Base-by-base conservation (phyloP, 1,140 invertebrate species). In the Formica selysi region DNA sequence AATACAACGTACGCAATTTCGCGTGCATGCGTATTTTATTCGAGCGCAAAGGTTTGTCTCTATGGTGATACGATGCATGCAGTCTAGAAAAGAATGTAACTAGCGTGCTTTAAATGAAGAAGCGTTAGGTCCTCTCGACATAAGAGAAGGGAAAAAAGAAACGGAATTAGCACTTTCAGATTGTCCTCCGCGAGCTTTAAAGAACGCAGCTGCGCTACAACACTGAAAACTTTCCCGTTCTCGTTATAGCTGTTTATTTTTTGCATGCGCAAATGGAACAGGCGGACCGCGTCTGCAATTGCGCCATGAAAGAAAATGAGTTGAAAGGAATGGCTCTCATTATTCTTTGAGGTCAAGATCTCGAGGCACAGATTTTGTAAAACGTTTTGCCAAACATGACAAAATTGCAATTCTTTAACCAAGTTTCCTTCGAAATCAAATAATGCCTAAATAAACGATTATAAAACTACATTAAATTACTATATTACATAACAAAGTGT, bases 301-400 rank as follows among this genome's bases (percentile, higher is more conserved):
- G 89, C 61, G 68, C 29, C 67, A 44, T 71, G 71, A 71, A 61
- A 59, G 62, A 74, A 83, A 85, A 81, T 85, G 81, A 86, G 86
- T 85, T 76, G 76, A 85, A 87, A 90, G 78, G 67, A 87, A 83
- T 91, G 74, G 70, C 65, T 67, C 86, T 65, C 74, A 32, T 89
- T 87, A 89, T 73, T 89, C 44, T 54, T 70, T 32, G 65, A 73
- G 65, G 38, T 29, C 79, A 48, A 41, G 51, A 36, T 88, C 48
- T 51, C 48, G 59, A 44, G 26, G 19, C 62, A 44, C n/a, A 83
- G 70, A 81, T 88, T 88, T 65, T 54, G 76, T 74, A 54, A 80
- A 88, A 80, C 64, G 54, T 80, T 85, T 76, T 76, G 36, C 51
- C 26, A 32, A n/a, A 13, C 32, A 11, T 13, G 3, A 16, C 32